Conservation (phyloP, 2,888 invertebrate genomes). For the Phrixothrix hirtus region DNA sequence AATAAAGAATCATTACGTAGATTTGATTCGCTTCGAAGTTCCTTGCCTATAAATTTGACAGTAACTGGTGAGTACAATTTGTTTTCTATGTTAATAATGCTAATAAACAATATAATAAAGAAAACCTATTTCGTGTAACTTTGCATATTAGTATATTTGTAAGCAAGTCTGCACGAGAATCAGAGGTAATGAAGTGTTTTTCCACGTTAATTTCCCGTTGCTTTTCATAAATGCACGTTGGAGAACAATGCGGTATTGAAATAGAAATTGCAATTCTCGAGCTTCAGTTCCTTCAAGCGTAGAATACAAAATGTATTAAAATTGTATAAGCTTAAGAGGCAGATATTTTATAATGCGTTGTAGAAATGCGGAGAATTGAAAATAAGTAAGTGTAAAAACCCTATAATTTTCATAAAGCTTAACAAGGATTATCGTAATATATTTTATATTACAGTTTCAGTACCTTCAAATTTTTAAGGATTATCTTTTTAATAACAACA, state of each 20-base stretch:
- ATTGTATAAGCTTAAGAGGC: not conserved
- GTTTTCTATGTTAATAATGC: not conserved
- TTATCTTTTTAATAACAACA: too few species aligned
- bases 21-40: constrained; percentile 59
- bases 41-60: constrained; percentile 57
- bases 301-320: constrained; percentile 5
- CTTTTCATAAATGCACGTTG: not conserved
- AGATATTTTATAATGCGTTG: not conserved
- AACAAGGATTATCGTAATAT: too few species aligned
- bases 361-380: not conserved
- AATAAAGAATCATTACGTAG: constrained; percentile 60
- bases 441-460: too few species aligned
- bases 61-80: constrained; percentile 59
- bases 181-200: too few species aligned
- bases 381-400: not conserved
- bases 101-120: not conserved
- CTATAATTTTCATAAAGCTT: constrained; percentile 1
- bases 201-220: constrained; percentile 6
- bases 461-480: too few species aligned
- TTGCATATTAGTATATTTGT: too few species aligned
- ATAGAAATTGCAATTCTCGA: constrained; percentile 5
- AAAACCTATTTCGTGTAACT: not conserved
- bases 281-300: constrained; percentile 7
- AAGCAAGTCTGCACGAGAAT: too few species aligned
- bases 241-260: constrained; percentile 5